Conservation (phyloP, 2,113 vertebrate genomes). For the Amblyornis subalaris region DNA sequence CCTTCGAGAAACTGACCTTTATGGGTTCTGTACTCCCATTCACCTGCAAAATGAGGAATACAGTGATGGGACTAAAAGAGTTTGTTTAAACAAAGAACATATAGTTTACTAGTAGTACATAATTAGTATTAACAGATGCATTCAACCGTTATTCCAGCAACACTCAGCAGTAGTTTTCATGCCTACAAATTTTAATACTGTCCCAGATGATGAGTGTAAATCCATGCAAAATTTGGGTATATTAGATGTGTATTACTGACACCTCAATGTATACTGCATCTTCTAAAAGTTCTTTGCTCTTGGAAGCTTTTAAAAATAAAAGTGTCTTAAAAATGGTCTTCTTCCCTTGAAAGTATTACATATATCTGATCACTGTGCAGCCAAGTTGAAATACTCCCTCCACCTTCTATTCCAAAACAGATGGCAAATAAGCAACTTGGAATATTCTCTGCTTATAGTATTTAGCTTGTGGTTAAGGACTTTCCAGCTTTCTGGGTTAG, state of each 20-base stretch:
- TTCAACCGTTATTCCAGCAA: neutral
- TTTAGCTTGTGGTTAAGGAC: conserved; percentile 3
- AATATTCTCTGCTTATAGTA: neutral
- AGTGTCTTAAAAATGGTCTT: neutral
- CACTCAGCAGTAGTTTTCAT: neutral
- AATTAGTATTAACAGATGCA: neutral
- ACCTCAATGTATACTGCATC: neutral
- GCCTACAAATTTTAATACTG: neutral
- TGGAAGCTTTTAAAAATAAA: neutral
- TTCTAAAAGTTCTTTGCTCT: neutral
- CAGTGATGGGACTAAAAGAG: neutral
- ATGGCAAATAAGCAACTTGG: conserved; percentile 33
- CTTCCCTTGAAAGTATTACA: neutral
- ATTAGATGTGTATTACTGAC: neutral
- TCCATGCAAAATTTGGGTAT: neutral
- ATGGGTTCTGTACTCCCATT: neutral
- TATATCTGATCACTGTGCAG: neutral
- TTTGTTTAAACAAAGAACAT: neutral
- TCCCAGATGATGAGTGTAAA: neutral
- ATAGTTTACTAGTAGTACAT: neutral
- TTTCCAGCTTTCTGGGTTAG: conserved; percentile 25
- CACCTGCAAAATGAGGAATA: neutral
- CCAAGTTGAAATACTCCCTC: conserved; percentile 35
- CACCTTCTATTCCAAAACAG: conserved; percentile 20
- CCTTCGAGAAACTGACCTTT: neutral